Percentiles rank a stretch among this genome's conserved stretches.
Conservation (phyloP, 37 sponge, comb jelly and placozoan genomes). For the Oscarella lobularis region DNA sequence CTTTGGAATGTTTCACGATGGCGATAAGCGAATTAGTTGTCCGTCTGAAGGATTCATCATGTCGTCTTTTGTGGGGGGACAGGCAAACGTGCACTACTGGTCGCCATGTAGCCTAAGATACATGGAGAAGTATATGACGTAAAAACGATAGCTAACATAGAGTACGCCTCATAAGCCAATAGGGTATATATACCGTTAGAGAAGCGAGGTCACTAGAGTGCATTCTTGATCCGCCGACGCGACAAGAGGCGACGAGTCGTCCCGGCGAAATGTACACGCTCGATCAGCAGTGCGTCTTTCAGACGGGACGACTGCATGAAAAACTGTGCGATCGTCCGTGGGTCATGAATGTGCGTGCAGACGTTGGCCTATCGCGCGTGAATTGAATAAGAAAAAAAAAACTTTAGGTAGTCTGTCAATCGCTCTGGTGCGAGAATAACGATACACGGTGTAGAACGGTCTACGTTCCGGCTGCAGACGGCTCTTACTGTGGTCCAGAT, state of each 20-base stretch:
- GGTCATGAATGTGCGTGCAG: background rate
- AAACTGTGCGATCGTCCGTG: no score
- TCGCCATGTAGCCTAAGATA: background rate
- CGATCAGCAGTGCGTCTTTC: no score
- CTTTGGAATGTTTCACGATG: background rate
- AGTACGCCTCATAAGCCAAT: no score
- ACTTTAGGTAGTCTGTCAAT: background rate
- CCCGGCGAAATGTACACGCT: no score
- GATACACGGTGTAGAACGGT: background rate
- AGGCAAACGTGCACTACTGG: background rate
- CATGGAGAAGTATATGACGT: background rate
- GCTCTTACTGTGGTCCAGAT: background rate
- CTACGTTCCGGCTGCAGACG: background rate
- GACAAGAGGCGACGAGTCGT: no score
- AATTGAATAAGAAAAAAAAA: background rate
- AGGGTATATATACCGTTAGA: no score
- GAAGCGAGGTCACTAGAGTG: no score
- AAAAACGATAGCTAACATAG: no score
- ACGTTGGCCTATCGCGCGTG: background rate
- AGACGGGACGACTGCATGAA: no score
- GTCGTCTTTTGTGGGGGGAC: background rate
- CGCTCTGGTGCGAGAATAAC: background rate
- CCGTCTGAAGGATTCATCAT: no score
- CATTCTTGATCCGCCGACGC: no score
- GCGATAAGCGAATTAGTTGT: no score